These are phyloP conservation scores for Nasonovia ribisnigri DNA, from an alignment of 2,888 invertebrate species.

Conservation along the genomic window DNA sequence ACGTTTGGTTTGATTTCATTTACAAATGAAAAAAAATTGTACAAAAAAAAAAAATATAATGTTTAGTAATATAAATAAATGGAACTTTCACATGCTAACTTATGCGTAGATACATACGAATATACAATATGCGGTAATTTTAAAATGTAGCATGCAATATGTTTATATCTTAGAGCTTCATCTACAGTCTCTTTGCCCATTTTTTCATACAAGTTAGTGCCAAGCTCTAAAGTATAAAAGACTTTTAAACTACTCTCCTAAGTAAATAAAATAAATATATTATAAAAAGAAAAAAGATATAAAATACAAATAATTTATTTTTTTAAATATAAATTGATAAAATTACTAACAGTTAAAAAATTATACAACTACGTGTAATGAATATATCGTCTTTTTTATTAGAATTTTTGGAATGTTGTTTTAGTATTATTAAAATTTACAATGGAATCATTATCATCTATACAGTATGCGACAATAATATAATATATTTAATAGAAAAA, in stretches of 20 bases:
- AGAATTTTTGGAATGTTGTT: slow-evolving; percentile 57
- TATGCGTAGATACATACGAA: slow-evolving; percentile 61
- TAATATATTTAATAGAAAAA: slow-evolving; percentile 62
- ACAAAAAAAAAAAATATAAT: slow-evolving; percentile 36
- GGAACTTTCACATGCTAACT: slow-evolving; percentile 63
- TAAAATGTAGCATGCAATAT: slow-evolving; percentile 64
- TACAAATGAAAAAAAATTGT: slow-evolving; percentile 51
- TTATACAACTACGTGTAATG: slow-evolving; percentile 56
- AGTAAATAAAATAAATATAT: slow-evolving; percentile 62
- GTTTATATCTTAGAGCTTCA: slow-evolving; percentile 57
- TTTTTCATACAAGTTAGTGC: slow-evolving; percentile 64
- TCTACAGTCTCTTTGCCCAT: slow-evolving; percentile 61
- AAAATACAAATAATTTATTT: slow-evolving; percentile 55
- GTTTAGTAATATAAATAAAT: slow-evolving; percentile 58
- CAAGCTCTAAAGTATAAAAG: slow-evolving; percentile 63
- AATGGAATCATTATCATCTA: slow-evolving; percentile 46
- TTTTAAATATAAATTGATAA: slow-evolving; percentile 61
- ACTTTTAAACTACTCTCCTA: slow-evolving; percentile 58
- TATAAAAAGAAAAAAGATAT: slow-evolving; percentile 60
- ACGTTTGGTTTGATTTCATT: slow-evolving; percentile 64
- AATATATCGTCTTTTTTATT: slow-evolving; percentile 29
- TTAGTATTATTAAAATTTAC: slow-evolving; percentile 52
- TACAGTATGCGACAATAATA: slow-evolving; percentile 51
- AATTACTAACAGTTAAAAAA: slow-evolving; percentile 62
- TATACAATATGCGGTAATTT: slow-evolving; percentile 62